phyloP scores from a whole-genome alignment of 2,888 invertebrate species.

The Colostygia pectinataria region DNA sequence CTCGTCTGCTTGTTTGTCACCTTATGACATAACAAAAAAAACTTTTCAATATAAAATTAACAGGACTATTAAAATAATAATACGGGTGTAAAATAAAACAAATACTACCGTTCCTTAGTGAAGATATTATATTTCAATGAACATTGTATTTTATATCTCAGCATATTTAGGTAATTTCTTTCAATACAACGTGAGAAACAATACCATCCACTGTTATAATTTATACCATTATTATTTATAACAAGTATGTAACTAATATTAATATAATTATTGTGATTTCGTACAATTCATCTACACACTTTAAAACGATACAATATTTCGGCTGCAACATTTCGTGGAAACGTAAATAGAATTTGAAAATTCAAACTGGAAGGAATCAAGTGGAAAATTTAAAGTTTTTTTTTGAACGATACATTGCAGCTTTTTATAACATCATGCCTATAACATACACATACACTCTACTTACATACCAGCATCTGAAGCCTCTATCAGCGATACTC shows the following conservation, averaged over 20 bases:
- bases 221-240: conserved; percentile 68
- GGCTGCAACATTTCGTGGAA: conserved; percentile 57
- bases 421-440: conserved; percentile 59
- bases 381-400: conserved; percentile 29
- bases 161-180: conserved; percentile 76
- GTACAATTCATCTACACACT: conserved; percentile 74
- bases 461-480: conserved; percentile 48
- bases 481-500: conserved; percentile 37
- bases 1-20: too few species aligned
- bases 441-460: conserved; percentile 57
- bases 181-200: conserved; percentile 79
- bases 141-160: conserved; percentile 77
- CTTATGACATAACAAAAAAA: too few species aligned
- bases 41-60: background rate
- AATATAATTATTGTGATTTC: conserved; percentile 75
- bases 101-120: conserved; percentile 67
- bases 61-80: background rate
- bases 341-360: conserved; percentile 34
- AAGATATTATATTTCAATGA: conserved; percentile 83
- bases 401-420: conserved; percentile 53
- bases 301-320: conserved; percentile 69
- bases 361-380: conserved; percentile 44
- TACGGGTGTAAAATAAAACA: conserved; percentile 60
- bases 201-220: conserved; percentile 66
- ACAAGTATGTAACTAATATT: conserved; percentile 76